Evolutionary conservation across 2,113 vertebrate species (phyloP), one percentile per base, ranked within the genome.

Genomic region (Cinclus mexicanus): DNA sequence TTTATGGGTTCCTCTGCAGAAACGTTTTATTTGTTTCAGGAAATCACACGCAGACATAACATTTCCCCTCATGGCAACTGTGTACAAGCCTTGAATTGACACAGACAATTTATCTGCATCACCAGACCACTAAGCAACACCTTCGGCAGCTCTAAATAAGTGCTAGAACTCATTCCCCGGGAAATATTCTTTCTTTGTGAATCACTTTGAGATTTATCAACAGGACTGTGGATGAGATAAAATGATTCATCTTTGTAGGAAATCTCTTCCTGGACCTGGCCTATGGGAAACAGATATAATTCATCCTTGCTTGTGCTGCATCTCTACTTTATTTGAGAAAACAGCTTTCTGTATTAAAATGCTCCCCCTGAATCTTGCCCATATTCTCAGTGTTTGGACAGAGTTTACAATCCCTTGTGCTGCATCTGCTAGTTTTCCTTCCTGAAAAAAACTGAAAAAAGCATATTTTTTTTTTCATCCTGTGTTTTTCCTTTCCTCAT

Each of bases 171-270:
- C 67, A 52, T 83, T 95, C 76, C 68, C 44, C 56, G 42, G 55
- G 68, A 93, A 81, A 63, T 93, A 23, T 24, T 88, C 35, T 46
- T 71, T 87, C 63, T 85, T 29, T 6, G 75, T 75, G 56, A 71
- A 77, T 88, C 67, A 47, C 29, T 95, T 91, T 13, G 41, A 74
- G 47, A 77, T 93, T 82, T 94, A 80, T 93, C 70, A 94, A n/a
- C 69, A 57, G 69, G 31, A 44, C 70, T 82, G 63, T 10, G 41
- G 18, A 95, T 83, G 75, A 93, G 88, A 71, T 75, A 67, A 92
- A 90, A 77, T 0, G 1, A 67, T 55, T 39, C 21, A 26, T 85
- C 37, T 87, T 88, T 49, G 23, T 70, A 72, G 77, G 71, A 70
- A 91, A 52, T 86, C 46, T 83, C 63, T 88, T 84, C 64, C 28